Evolutionary conservation across 2,113 vertebrate species (phyloP).

Genomic region (Eretmodus cyanostictus): DNA sequence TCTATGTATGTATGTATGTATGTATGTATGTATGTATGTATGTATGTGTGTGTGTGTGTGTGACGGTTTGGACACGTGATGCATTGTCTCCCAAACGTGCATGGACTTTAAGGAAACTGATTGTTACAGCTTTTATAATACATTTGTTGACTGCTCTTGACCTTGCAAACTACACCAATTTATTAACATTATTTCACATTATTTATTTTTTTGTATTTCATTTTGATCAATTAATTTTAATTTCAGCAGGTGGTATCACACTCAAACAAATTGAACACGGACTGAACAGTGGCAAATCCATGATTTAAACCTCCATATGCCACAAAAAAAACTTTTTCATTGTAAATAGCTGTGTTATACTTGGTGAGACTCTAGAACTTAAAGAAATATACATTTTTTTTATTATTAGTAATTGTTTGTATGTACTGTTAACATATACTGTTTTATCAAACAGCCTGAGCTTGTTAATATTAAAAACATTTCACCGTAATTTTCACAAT

Average conservation of each 20-base stretch:
- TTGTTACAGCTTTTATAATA: background rate
- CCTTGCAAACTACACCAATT: fast-evolving
- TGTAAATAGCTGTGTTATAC: background rate
- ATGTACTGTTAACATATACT: background rate
- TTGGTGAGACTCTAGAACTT: background rate
- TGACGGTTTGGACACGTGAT: background rate
- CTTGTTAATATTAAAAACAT: background rate
- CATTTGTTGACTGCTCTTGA: fast-evolving
- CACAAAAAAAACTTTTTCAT: fast-evolving
- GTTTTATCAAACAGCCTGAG: fast-evolving
- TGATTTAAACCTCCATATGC: background rate
- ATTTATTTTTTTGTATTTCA: background rate
- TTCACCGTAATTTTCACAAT: background rate
- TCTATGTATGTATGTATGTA: too few relatives aligned
- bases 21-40: too few relatives aligned
- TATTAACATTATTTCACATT: background rate
- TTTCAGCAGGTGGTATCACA: background rate
- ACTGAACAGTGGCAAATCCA: fast-evolving
- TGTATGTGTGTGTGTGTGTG: too few relatives aligned
- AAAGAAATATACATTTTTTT: background rate
- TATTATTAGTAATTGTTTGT: background rate
- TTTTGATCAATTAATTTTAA: background rate
- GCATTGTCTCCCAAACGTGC: fast-evolving
- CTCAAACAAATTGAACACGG: fast-evolving
- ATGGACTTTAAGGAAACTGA: background rate